These are phyloP conservation scores for Apis cerana DNA, from an alignment of 1,140 invertebrate species.

Conservation along the genomic window DNA sequence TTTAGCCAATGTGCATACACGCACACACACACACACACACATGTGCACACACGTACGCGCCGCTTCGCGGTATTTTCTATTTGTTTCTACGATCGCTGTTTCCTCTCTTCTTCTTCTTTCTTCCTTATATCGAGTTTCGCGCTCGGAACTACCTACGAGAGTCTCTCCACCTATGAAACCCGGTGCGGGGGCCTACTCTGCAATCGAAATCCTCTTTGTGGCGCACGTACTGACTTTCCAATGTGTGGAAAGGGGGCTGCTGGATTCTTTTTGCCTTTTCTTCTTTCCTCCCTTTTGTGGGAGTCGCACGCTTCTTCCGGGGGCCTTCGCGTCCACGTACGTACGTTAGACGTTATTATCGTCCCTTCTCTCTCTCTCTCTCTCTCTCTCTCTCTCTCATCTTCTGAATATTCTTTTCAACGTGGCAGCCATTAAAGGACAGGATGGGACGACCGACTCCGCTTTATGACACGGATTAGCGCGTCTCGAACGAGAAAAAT, in stretches of 20 bases:
- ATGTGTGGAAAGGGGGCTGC: conserved; percentile 18
- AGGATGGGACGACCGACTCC: not conserved
- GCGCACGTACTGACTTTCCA: conserved; percentile 24
- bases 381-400: no score
- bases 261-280: not conserved
- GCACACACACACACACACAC: conserved; percentile 22
- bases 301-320: conserved; percentile 6
- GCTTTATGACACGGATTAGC: conserved; percentile 6
- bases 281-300: not conserved
- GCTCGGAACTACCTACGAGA: not conserved
- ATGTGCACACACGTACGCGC: not conserved
- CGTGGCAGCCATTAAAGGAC: not conserved
- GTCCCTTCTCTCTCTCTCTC: not conserved
- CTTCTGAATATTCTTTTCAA: not conserved
- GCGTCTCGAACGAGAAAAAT: not conserved
- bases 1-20: not conserved
- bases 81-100: conserved; percentile 55
- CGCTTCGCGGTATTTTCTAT: conserved; percentile 49
- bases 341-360: not conserved
- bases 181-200: conserved; percentile 17
- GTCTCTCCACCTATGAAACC: conserved; percentile 1
- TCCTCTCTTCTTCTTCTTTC: conserved; percentile 24
- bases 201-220: conserved; percentile 40
- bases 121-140: not conserved
- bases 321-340: not conserved